A percentile compares a stretch with the other conserved stretches of the same genome.
Conservation (phyloP, 2,888 invertebrate genomes). For the Rotaria macrura region DNA sequence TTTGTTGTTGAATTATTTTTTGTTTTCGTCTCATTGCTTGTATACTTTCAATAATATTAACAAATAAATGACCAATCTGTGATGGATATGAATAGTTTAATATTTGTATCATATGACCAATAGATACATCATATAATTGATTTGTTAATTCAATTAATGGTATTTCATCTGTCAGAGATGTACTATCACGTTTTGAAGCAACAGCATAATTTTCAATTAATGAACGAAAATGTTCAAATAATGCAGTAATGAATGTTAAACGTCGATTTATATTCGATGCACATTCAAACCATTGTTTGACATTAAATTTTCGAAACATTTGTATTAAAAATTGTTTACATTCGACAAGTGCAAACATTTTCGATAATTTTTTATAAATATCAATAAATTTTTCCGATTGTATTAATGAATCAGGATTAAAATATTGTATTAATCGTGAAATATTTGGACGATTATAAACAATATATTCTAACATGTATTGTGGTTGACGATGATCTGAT, state of each 20-base stretch:
- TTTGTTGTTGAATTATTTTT: neutral
- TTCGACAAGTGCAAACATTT: slow-evolving; percentile 15
- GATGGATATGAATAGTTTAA: neutral
- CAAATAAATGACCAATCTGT: neutral
- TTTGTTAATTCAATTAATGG: slow-evolving; percentile 9
- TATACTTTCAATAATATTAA: neutral
- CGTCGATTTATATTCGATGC: neutral
- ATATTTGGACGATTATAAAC: slow-evolving; percentile 4
- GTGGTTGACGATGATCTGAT: neutral
- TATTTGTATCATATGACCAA: slow-evolving; percentile 14
- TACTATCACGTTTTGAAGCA: neutral
- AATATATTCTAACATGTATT: neutral
- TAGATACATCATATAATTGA: neutral
- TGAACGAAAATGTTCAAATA: neutral
- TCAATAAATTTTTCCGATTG: slow-evolving; percentile 12
- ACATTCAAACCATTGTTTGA: neutral
- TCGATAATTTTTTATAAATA: slow-evolving; percentile 16
- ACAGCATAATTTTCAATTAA: neutral
- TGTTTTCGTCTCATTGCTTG: neutral
- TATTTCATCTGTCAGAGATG: neutral
- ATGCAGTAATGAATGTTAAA: neutral
- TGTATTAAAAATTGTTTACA: neutral
- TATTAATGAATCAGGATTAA: neutral
- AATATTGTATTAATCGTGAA: neutral
- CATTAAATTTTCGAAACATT: slow-evolving; percentile 9